Percentiles rank a stretch among this genome's conserved stretches.
Conservation (phyloP, 2,797 vertebrate species). For the Danio choprae region DNA sequence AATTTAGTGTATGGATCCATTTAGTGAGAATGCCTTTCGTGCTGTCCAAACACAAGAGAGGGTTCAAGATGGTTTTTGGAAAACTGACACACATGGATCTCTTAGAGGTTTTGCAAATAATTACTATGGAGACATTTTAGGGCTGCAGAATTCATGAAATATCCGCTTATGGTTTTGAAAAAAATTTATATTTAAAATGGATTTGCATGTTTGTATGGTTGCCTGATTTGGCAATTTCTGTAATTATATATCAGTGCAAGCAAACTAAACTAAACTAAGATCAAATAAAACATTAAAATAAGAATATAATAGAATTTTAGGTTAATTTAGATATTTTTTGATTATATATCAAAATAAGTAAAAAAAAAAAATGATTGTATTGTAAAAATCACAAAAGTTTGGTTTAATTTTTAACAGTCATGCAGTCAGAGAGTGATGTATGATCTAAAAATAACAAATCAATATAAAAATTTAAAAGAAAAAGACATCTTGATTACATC, state of each 20-base stretch:
- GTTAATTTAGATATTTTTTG: too few species aligned
- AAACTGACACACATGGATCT: neutral
- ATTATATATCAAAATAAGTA: too few species aligned
- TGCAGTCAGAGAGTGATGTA: too few species aligned
- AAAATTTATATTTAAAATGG: neutral
- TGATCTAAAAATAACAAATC: too few species aligned
- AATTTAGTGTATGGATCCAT: conserved; percentile 21
- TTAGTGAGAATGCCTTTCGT: neutral
- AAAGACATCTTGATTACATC: too few species aligned
- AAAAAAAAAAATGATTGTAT: too few species aligned
- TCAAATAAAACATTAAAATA: too few species aligned
- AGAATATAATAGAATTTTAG: too few species aligned
- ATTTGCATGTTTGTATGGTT: neutral
- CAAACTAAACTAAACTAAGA: too few species aligned
- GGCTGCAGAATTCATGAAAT: neutral
- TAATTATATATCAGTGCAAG: neutral
- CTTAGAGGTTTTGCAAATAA: neutral
- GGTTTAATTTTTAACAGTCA: too few species aligned
- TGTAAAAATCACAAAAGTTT: too few species aligned
- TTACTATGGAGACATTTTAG: neutral
- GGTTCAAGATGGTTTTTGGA: conserved; percentile 6
- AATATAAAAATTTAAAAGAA: too few species aligned
- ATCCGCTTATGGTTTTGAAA: neutral
- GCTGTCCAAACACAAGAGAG: conserved; percentile 5
- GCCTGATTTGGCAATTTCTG: neutral